Conservation (phyloP, 2,888 invertebrate genomes). For the Sminthurides aquaticus region DNA sequence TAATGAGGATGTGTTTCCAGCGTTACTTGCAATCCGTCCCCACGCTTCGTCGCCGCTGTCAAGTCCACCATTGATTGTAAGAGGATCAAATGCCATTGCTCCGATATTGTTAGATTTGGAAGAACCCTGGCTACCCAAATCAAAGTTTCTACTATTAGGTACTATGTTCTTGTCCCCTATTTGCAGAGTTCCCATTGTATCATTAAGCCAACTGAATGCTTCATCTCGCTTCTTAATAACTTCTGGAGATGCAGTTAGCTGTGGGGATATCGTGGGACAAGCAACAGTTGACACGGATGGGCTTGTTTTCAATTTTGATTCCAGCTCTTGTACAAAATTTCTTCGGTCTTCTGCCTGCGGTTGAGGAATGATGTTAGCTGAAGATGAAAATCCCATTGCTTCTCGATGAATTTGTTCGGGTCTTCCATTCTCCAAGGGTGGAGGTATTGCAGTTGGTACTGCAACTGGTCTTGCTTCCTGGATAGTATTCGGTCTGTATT, state of each 20-base stretch:
- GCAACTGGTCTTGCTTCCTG: neutral
- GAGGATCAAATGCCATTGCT: neutral
- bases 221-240: conserved; percentile 45
- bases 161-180: conserved; percentile 27
- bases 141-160: conserved; percentile 1
- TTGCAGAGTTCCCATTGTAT: conserved; percentile 45
- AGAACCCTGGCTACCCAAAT: neutral
- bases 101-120: neutral
- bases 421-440: neutral
- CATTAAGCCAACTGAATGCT: conserved; percentile 50
- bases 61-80: conserved; percentile 10
- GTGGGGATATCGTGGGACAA: conserved; percentile 2
- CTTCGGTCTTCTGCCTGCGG: no score
- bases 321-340: no score
- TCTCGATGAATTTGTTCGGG: neutral
- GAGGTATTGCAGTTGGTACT: neutral
- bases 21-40: conserved; percentile 16
- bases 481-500: neutral
- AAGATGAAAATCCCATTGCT: neutral
- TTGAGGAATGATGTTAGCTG: neutral
- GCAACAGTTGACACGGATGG: no score
- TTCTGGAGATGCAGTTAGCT: conserved; percentile 30
- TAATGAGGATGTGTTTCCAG: no score
- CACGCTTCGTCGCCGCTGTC: conserved; percentile 42
- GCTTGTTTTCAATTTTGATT: no score